These are phyloP conservation scores for Palythoa grandiflora DNA, from an alignment of 92 coral and sea anemone genomes.

Conservation along the genomic window DNA sequence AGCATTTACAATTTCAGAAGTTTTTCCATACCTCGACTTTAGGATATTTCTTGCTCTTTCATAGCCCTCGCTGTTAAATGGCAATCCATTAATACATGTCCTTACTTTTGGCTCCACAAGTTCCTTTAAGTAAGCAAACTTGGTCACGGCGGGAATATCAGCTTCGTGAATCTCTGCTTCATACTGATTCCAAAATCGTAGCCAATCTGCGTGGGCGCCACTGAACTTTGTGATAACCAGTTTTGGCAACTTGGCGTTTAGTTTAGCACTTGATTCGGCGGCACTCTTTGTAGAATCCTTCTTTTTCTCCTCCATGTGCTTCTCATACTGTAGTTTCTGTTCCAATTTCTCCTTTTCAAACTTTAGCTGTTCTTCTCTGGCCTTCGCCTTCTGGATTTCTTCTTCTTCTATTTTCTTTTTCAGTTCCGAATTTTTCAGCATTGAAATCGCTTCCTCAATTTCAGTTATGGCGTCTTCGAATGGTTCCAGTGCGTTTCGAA, in stretches of 20 bases:
- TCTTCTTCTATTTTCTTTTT: conserved; percentile 1
- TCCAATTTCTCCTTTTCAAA: conserved; percentile 50
- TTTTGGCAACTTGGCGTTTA: conserved; percentile 57
- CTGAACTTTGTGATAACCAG: conserved; percentile 59
- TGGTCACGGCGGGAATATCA: conserved; percentile 63
- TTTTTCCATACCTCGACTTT: conserved; percentile 66
- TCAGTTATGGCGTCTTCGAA: conserved; percentile 13
- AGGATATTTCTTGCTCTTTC: conserved; percentile 73
- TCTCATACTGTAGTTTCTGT: conserved; percentile 52
- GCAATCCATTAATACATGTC: conserved; percentile 55
- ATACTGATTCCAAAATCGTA: conserved; percentile 60
- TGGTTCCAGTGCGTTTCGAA: not conserved
- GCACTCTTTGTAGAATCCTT: not conserved
- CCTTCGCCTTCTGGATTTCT: not conserved
- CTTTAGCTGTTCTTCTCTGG: conserved; percentile 34
- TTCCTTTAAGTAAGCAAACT: conserved; percentile 61
- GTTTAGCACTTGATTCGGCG: conserved; percentile 16
- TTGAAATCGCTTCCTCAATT: not conserved
- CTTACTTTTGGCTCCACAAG: conserved; percentile 55
- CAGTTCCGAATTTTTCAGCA: not conserved
- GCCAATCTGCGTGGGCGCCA: conserved; percentile 59
- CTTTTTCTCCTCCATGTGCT: conserved; percentile 44
- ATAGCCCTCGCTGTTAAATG: conserved; percentile 60
- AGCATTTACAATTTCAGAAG: conserved; percentile 73
- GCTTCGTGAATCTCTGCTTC: conserved; percentile 58